Base-by-base conservation (phyloP, 2,888 invertebrate genomes). In the Morpho helenor region DNA sequence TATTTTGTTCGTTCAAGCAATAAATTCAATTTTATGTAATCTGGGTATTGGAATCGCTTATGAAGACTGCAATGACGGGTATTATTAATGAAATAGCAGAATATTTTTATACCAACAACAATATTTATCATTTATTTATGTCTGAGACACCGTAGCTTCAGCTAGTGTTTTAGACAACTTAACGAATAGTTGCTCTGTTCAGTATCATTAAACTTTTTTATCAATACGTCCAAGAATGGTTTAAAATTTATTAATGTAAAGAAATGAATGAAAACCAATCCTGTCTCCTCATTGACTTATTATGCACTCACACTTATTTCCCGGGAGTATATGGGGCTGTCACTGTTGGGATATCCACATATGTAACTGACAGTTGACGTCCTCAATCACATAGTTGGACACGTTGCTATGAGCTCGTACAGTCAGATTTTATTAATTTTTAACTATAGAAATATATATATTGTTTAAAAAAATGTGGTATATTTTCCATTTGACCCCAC, bases 281-380 rank as follows among this genome's bases (percentile, higher is more conserved):
- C 68, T 67, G 70, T 69, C 71, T 69, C 63, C 68, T 66, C 52
- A 52, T 60, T 64, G 73, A 70, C 74, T 74, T 69, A 75, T 75
- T 69, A 75, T 53, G 75, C 84, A 83, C 84, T 85, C 86, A 73
- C 74, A 73, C 70, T 74, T 75, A 89, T 88, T 89, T 87, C 88
- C 88, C 88, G 71, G 69, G 87, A 84, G 88, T 78, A 74, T 78
- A 78, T 79, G 77, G 73, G 75, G 83, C 86, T 85, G 80, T 82
- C 86, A 84, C 88, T 88, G 87, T 77, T 70, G 68, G 68, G 69
- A 76, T 75, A 78, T 81, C 74, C 80, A 75, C 78, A 76, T 75
- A 72, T 80, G 77, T 71, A 68, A 58, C 63, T 79, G 85, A 82
- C 84, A 80, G 73, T 66, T 76, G 80, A 84, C 75, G 76, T 80